phyloP scores from a whole-genome alignment of 2,113 vertebrate species.

The Sciurus niger region DNA sequence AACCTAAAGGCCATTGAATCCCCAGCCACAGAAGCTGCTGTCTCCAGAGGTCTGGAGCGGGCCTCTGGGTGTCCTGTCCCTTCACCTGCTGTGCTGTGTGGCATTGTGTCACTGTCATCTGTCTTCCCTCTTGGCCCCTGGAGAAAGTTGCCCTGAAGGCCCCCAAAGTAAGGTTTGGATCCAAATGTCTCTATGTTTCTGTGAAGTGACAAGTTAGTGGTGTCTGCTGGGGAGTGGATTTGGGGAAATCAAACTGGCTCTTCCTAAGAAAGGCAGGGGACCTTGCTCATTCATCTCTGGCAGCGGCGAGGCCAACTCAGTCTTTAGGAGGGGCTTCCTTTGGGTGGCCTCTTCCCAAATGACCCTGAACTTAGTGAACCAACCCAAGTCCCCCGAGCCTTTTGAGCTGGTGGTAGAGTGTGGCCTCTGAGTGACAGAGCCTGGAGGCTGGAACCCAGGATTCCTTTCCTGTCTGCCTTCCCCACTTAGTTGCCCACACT shows the following conservation, averaged over 20 bases:
- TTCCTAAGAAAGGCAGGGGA: background rate
- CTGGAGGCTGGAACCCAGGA: background rate
- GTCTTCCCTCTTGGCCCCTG: background rate
- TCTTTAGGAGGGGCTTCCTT: background rate
- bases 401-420: background rate
- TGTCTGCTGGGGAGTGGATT: background rate
- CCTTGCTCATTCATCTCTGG: background rate
- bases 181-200: background rate
- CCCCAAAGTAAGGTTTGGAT: background rate
- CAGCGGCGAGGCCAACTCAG: background rate
- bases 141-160: background rate
- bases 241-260: background rate
- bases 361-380: background rate
- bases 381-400: background rate
- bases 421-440: background rate
- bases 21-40: background rate
- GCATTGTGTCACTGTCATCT: background rate
- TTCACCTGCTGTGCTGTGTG: background rate
- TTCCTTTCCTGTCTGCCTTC: background rate
- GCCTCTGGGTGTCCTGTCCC: background rate
- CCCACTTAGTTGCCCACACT: background rate
- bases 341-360: background rate
- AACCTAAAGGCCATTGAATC: background rate
- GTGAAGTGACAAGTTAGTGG: background rate
- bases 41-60: background rate